Conservation (phyloP, 2,888 invertebrate genomes). For the Epirrhoe tristata region DNA sequence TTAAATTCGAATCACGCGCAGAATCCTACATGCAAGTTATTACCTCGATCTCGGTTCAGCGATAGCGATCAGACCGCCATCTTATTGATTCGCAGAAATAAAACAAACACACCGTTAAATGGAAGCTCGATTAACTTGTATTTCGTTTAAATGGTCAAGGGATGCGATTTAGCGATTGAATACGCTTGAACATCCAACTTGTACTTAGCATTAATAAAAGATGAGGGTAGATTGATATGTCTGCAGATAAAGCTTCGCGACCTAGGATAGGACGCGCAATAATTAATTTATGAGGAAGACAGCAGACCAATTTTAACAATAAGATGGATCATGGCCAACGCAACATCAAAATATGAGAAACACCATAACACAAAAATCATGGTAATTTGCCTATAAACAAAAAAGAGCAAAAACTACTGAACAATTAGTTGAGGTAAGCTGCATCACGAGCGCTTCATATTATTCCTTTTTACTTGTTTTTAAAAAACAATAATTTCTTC, state of each 20-base stretch:
- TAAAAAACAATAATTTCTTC: neutral
- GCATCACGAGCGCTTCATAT: neutral
- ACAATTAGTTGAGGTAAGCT: no score
- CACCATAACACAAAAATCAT: no score
- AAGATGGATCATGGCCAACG: no score
- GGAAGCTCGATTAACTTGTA: conserved; percentile 69
- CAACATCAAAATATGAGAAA: no score
- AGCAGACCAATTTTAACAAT: no score
- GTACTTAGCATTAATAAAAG: neutral
- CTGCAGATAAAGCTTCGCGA: no score
- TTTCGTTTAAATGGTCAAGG: conserved; percentile 46
- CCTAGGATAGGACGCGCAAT: no score
- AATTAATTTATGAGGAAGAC: no score
- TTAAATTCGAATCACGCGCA: conserved; percentile 15
- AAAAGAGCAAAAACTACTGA: no score
- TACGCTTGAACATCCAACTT: neutral
- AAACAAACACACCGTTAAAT: conserved; percentile 63
- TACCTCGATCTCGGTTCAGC: conserved; percentile 47
- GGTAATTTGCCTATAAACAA: no score
- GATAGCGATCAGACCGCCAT: conserved; percentile 45
- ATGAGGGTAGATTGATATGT: no score
- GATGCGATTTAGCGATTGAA: conserved; percentile 1
- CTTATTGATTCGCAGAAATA: conserved; percentile 65
- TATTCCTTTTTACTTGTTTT: neutral
- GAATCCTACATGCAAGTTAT: conserved; percentile 28